Evolutionary conservation across 2,113 vertebrate species (phyloP).

Genomic region (Mustelus asterias): DNA sequence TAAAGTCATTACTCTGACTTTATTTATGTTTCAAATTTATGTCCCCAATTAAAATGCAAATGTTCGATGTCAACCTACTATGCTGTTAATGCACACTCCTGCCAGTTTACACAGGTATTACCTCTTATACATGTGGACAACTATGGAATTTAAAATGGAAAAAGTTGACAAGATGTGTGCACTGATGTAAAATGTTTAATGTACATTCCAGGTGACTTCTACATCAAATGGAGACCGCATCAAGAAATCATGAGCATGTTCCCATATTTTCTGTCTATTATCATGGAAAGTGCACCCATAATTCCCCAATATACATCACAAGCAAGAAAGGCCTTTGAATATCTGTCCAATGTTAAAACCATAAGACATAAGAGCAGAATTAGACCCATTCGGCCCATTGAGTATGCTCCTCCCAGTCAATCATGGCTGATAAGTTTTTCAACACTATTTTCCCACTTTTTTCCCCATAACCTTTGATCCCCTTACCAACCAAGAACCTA

Average conservation of each 20-base stretch:
- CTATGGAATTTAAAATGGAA: not conserved
- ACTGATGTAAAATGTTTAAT: not conserved
- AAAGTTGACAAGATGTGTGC: not conserved
- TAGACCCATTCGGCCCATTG: too few relatives aligned
- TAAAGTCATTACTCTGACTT: not conserved
- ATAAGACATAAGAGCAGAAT: too few relatives aligned
- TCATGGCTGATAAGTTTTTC: too few relatives aligned
- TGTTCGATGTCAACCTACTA: not conserved
- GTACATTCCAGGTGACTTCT: not conserved
- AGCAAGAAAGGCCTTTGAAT: not conserved
- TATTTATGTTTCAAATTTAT: not conserved
- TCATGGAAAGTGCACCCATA: not conserved
- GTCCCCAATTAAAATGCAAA: not conserved
- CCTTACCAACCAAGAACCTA: too few relatives aligned
- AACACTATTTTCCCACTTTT: too few relatives aligned
- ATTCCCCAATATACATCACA: not conserved
- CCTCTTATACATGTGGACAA: not conserved
- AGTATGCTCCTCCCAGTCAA: too few relatives aligned
- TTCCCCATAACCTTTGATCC: too few relatives aligned
- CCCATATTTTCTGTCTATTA: not conserved
- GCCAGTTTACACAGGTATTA: not conserved
- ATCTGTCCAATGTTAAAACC: too few relatives aligned
- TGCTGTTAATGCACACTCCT: not conserved
- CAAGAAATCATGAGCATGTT: not conserved
- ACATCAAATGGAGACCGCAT: not conserved